Evolutionary conservation across 2,113 vertebrate genomes (phyloP).

Genomic region (Pycnonotus jocosus): DNA sequence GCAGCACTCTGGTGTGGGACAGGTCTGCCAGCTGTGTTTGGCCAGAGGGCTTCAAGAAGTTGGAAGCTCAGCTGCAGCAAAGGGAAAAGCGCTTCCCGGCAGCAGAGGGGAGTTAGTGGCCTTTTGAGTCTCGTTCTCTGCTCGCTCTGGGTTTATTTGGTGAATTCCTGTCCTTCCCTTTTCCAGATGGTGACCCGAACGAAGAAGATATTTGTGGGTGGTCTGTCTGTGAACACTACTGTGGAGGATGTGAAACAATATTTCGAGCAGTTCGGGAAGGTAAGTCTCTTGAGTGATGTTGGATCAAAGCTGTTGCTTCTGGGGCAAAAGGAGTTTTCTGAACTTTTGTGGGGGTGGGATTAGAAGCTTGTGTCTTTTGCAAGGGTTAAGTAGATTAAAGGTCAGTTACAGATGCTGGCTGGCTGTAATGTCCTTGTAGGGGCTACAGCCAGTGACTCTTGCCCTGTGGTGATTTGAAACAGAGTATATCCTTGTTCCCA

Average conservation of each 20-base stretch:
- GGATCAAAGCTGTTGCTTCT: slow-evolving; percentile 1
- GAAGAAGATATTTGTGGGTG: slow-evolving; percentile 99
- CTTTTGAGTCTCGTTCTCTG: not conserved
- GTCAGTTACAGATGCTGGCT: not conserved
- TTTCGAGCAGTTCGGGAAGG: slow-evolving; percentile 99
- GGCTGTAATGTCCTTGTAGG: not conserved
- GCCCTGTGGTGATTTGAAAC: not conserved
- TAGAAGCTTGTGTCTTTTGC: not conserved
- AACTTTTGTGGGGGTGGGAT: not conserved
- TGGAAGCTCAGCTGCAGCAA: not conserved
- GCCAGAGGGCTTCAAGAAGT: not conserved
- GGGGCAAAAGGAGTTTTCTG: not conserved
- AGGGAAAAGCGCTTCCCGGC: rapidly evolving
- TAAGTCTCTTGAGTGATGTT: slow-evolving; percentile 60
- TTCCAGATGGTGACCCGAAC: slow-evolving; percentile 97
- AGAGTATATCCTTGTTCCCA: not conserved
- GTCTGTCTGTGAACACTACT: slow-evolving; percentile 96
- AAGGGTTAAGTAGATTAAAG: not conserved
- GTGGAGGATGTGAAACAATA: slow-evolving; percentile 99
- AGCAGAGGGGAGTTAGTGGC: not conserved
- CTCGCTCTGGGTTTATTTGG: slow-evolving; percentile 11
- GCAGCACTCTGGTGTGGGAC: not conserved
- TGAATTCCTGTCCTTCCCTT: slow-evolving; percentile 62
- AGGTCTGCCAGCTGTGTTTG: not conserved
- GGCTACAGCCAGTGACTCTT: not conserved